Evolutionary conservation across 2,113 vertebrate genomes (phyloP), one percentile per base, ranked within the genome.

Genomic region (Notiomystis cincta): DNA sequence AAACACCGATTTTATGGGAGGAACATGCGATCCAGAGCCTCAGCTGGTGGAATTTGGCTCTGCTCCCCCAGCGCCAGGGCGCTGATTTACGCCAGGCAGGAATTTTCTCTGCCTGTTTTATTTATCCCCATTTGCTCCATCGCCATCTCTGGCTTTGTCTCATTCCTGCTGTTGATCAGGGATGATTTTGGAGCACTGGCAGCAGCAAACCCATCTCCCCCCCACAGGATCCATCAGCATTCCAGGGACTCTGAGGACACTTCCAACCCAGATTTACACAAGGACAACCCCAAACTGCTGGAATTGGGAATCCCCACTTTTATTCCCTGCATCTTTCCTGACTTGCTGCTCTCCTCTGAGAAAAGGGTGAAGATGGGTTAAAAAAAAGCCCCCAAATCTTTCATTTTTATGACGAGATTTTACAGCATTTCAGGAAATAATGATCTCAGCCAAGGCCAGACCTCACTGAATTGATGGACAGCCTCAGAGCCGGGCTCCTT

Each of bases 1-100:
- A 84, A 97, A 84, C 94, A 84, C 83, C 51, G 5, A 82, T 96
- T 97, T 96, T 92, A 95, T 91, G 80, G 91, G 69, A 47, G 53
- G 87, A 28, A 62, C 21, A 37, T 45, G 69, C 64, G 60, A 21
- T 13, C 67, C 94, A 87, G 94, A 78, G 77, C n/a, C 77, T 92
- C 94, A 87, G 89, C 83, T 89, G 94, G 77, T 83, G 87, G 76
- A 89, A 40, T 14, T 3, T 93, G 93, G 94, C 79, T 15, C 44
- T 0, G 67, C 42, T 90, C 92, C 95, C 82, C 12, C 81, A 37
- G 9, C 37, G 16, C 70, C 85, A 37, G 69, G 77, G 77, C 70
- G 5, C 53, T 50, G 53, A 88, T 76, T 82, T 37, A 44, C 82
- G 31, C 75, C 72, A 33, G 88, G 7, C 57, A 1, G 15, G 75